phyloP scores from a whole-genome alignment of 37 sponge, comb jelly and placozoan genomes.

The Cladorhizidae sp. region DNA sequence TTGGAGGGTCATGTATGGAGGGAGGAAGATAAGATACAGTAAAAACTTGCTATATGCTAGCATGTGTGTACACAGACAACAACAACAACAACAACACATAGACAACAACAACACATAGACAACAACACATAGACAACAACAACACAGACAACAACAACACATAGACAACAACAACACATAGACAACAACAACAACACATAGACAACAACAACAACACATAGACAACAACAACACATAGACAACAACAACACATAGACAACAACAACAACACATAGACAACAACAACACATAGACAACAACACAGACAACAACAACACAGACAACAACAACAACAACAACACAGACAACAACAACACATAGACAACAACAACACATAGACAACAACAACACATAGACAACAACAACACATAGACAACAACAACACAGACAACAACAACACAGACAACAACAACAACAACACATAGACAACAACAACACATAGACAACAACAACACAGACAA shows the following conservation, averaged over 20 bases:
- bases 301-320: no score
- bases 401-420: neutral
- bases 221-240: neutral
- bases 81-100: slow-evolving; percentile 1
- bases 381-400: no score
- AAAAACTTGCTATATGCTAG: no score
- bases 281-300: no score
- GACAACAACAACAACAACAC: neutral
- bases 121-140: neutral
- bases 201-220: no score
- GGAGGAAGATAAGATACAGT: no score
- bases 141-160: slow-evolving; percentile 3
- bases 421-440: no score
- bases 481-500: no score
- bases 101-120: neutral
- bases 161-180: neutral
- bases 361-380: neutral
- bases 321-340: neutral
- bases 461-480: neutral
- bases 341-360: neutral
- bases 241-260: neutral
- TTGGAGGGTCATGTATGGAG: no score
- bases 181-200: neutral
- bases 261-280: neutral
- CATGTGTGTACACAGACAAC: no score